Evolutionary conservation across 2,797 vertebrate species (phyloP).

Genomic region (Gallinago solitaria): DNA sequence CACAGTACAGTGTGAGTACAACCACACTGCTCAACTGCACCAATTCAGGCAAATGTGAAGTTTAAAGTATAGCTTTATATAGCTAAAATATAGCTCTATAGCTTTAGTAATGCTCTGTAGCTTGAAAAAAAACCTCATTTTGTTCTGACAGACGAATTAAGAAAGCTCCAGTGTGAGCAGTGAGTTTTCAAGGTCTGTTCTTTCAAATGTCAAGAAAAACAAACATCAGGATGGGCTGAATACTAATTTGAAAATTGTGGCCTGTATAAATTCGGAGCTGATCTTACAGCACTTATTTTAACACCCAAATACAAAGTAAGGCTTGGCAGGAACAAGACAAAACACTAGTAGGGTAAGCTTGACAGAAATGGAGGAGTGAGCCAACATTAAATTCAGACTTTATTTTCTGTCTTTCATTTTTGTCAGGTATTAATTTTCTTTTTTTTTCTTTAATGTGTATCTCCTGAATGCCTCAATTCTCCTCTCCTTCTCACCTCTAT

Average conservation of each 20-base stretch:
- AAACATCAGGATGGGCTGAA: background rate
- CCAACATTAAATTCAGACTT: background rate
- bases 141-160: background rate
- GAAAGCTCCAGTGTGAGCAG: background rate
- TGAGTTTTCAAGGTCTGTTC: background rate
- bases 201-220: background rate
- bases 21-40: accelerated
- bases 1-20: background rate
- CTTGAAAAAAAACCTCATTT: background rate
- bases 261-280: background rate
- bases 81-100: background rate
- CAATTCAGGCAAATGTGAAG: background rate
- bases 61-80: background rate
- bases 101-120: background rate
- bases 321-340: background rate
- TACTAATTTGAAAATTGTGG: background rate
- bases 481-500: background rate
- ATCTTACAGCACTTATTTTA: background rate
- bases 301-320: background rate
- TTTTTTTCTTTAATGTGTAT: background rate
- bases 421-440: background rate
- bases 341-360: background rate
- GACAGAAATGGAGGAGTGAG: background rate
- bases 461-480: background rate
- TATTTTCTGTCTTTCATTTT: background rate